phyloP scores from a whole-genome alignment of 2,113 vertebrate genomes.

The Tachysurus fulvidraco region DNA sequence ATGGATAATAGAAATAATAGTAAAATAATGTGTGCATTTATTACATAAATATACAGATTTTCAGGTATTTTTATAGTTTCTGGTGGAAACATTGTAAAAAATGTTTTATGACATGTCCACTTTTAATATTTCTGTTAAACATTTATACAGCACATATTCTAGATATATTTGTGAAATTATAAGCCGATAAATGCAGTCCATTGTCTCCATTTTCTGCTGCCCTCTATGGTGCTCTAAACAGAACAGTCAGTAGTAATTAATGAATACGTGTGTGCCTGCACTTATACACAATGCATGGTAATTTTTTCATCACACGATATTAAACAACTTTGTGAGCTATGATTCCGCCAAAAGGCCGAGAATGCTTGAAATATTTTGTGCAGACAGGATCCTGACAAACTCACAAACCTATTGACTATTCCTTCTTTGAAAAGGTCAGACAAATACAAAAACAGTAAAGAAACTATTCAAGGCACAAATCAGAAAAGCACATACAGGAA shows the following conservation, averaged over 20 bases:
- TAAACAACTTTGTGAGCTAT: not conserved
- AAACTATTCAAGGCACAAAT: not conserved
- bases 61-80: not conserved
- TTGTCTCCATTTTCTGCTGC: not conserved
- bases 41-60: not conserved
- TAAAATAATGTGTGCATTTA: not conserved
- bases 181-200: not conserved
- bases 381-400: not conserved
- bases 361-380: not conserved
- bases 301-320: not conserved
- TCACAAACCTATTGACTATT: not conserved
- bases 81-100: not conserved
- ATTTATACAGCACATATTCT: not conserved
- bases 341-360: not conserved
- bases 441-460: not conserved
- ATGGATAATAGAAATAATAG: not conserved
- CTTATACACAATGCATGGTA: not conserved
- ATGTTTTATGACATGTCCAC: not conserved
- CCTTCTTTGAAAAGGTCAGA: not conserved
- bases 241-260: not conserved
- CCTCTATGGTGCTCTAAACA: not conserved
- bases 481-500: not conserved
- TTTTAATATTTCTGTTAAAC: not conserved
- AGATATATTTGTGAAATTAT: not conserved
- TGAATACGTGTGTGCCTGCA: not conserved